Base-by-base conservation (phyloP, 2,888 invertebrate genomes). In the Timema podura region DNA sequence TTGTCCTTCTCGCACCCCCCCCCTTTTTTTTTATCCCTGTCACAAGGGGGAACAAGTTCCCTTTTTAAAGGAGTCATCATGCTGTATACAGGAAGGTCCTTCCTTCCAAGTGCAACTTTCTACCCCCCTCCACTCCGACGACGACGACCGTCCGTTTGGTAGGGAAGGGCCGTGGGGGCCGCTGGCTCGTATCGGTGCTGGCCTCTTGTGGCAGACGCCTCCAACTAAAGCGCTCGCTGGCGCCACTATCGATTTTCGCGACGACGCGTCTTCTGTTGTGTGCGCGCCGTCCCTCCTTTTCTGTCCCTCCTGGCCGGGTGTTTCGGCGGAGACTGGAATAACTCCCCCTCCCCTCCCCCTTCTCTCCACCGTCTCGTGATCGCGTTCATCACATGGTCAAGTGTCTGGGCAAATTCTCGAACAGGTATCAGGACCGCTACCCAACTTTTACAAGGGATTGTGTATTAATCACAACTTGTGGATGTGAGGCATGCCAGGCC, bases 231-330 rank as follows among this genome's bases (percentile, higher is more conserved):
- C 44, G 30, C 3, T 30, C n/a, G 48, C 30, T 69, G 65, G 51
- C 69, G 69, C 69, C 59, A 59, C 65, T 69, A 69, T 69, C 69
- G 69, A 69, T 69, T 69, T 69, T 69, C 69, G 65, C 65, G 57
- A 65, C 69, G 49, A 64, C 30, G 30, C 30, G 30, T 30, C 30
- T 30, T 30, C 30, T 30, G 30, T 67, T 64, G 65, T 48, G 68
- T 68, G 68, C 70, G 66, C 59, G 64, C 74, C 74, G 70, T 72
- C 54, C 73, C 69, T 73, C 66, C 71, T 70, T 64, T 64, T 72
- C 70, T 69, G 59, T 68, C 68, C 59, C 68, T 49, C 69, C 70
- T 73, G 73, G 48, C 70, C 73, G 30, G 30, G 30, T 30, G 30
- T 30, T 30, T 30, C 30, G 30, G 30, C 30, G 30, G 30, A 30